Evolutionary conservation across 2,113 vertebrate genomes (phyloP).

Genomic region (Pica pica): DNA sequence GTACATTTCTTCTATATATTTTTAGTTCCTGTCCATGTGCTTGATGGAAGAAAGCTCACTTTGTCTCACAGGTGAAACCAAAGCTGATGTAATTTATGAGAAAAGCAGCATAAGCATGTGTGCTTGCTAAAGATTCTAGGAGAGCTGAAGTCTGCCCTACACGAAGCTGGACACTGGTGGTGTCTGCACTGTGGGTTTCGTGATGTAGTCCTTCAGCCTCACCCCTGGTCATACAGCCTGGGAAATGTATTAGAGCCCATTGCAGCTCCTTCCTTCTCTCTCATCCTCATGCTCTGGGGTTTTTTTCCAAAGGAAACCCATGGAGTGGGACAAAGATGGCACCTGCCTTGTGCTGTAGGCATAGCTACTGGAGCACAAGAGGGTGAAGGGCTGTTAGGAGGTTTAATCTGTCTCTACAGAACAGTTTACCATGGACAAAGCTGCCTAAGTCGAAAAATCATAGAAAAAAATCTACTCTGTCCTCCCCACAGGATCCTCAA

Average conservation of each 20-base stretch:
- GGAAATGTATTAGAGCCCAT: not conserved
- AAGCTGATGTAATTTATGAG: not conserved
- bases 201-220: not conserved
- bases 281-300: not conserved
- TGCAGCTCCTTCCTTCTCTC: not conserved
- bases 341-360: not conserved
- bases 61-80: not conserved
- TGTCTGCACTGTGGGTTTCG: not conserved
- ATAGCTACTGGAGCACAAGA: rapidly evolving
- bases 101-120: not conserved
- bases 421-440: not conserved
- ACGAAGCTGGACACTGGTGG: not conserved
- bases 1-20: not conserved
- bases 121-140: not conserved
- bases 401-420: not conserved
- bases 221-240: not conserved
- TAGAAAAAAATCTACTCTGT: not conserved
- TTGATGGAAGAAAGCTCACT: not conserved
- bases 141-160: not conserved
- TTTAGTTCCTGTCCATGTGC: not conserved
- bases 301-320: not conserved
- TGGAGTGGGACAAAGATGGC: rapidly evolving
- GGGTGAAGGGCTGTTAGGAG: not conserved
- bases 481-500: not conserved
- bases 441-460: not conserved